phyloP scores from a whole-genome alignment of 2,113 vertebrate genomes.

The Cyphomyrus discorhynchus region DNA sequence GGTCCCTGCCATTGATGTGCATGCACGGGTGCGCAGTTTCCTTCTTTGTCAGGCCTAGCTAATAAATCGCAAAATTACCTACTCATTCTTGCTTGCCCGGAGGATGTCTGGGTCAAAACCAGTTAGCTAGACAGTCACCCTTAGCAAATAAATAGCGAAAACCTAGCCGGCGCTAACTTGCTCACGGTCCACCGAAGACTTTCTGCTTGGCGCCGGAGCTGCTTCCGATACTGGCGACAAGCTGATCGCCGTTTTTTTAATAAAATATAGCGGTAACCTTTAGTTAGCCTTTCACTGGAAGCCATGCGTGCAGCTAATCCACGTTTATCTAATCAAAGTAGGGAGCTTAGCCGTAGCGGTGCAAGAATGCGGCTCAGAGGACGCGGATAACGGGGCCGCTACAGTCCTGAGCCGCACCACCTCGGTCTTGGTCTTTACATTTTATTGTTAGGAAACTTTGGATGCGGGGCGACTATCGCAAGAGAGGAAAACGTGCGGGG shows the following conservation, averaged over 20 bases:
- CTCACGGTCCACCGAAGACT: not conserved
- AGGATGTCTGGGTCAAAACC: not conserved
- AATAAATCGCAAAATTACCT: not conserved
- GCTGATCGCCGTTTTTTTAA: not conserved
- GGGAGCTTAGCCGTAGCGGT: not conserved
- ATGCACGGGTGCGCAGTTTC: not conserved
- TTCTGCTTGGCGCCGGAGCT: not conserved
- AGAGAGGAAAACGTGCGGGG: not conserved
- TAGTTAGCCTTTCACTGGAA: not conserved
- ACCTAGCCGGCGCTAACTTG: not conserved
- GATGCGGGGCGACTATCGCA: not conserved
- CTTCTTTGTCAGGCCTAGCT: not conserved
- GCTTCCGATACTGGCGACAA: not conserved
- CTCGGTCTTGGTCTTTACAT: not conserved
- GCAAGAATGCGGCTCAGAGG: not conserved
- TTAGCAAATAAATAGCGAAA: not conserved
- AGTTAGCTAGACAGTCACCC: not conserved
- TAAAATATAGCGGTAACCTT: not conserved
- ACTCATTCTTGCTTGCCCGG: not conserved
- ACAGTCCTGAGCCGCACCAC: not conserved
- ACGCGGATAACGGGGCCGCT: not conserved
- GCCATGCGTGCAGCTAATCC: not conserved
- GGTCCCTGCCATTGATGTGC: not conserved
- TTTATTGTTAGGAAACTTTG: not conserved
- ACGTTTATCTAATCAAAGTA: not conserved